phyloP scores from a whole-genome alignment of 2,797 vertebrate species.

The Pantherophis vulpinus region DNA sequence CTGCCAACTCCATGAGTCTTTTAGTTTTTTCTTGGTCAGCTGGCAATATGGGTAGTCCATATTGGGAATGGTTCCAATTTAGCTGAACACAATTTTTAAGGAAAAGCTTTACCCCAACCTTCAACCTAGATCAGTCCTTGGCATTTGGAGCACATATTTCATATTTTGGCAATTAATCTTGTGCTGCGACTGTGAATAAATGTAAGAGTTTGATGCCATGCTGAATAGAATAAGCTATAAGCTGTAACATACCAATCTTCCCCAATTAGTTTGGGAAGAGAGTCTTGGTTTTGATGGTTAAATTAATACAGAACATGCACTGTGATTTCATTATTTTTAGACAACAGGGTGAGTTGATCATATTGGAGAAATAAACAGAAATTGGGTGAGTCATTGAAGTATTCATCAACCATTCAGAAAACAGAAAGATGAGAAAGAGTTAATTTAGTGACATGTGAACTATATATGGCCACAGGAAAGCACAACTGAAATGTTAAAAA shows the following conservation, averaged over 20 bases:
- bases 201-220: neutral
- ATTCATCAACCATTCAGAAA: constrained; percentile 24
- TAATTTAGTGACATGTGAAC: constrained; percentile 20
- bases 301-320: constrained; percentile 27
- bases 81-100: neutral
- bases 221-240: neutral
- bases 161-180: neutral
- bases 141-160: neutral
- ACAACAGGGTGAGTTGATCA: constrained; percentile 27
- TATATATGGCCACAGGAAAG: constrained; percentile 7
- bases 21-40: neutral
- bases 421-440: neutral
- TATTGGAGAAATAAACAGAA: constrained; percentile 10
- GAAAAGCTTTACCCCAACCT: neutral
- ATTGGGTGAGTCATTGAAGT: constrained; percentile 10
- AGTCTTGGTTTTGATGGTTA: neutral
- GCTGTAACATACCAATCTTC: constrained; percentile 24
- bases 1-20: neutral
- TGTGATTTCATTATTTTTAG: constrained; percentile 23
- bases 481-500: constrained; percentile 9
- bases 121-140: neutral
- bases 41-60: neutral
- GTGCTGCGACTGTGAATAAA: neutral
- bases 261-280: neutral
- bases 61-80: neutral